These are phyloP conservation scores for Lysandra bellargus DNA, from an alignment of 2,888 invertebrate genomes.

Conservation along the genomic window DNA sequence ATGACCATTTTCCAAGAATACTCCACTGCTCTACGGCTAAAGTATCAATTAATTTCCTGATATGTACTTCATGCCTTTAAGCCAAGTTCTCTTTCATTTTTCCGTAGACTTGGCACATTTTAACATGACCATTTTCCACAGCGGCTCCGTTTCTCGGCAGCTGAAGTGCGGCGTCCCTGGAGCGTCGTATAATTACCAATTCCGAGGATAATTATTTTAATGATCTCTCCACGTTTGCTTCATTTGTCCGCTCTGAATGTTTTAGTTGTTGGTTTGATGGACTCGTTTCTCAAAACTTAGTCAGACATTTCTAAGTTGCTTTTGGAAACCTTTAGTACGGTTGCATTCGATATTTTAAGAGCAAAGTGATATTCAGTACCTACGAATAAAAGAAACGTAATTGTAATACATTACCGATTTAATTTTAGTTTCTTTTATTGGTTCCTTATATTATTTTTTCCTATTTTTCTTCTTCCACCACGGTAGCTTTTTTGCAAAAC, in stretches of 20 bases:
- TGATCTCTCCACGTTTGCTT: not conserved
- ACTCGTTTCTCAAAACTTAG: not conserved
- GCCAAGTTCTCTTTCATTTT: too few relatives aligned
- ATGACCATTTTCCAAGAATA: not conserved
- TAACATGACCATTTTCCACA: not conserved
- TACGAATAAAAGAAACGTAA: too few relatives aligned
- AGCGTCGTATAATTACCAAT: not conserved
- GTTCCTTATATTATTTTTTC: too few relatives aligned
- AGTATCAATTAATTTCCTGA: not conserved
- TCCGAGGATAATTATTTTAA: slow-evolving; percentile 20
- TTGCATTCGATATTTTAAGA: too few relatives aligned
- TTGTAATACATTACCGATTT: too few relatives aligned
- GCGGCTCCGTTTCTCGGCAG: not conserved
- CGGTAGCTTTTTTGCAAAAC: too few relatives aligned
- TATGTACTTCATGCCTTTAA: too few relatives aligned
- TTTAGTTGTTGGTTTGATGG: not conserved
- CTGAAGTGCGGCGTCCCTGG: slow-evolving; percentile 7
- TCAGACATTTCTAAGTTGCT: not conserved
- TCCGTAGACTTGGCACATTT: not conserved
- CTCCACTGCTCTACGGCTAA: not conserved
- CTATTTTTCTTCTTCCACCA: too few relatives aligned
- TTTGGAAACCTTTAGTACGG: too few relatives aligned
- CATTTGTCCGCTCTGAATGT: not conserved
- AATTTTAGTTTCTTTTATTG: too few relatives aligned
- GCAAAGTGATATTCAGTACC: too few relatives aligned